Evolutionary conservation across 2,888 invertebrate genomes (phyloP).

Genomic region (Epiblema foenella): DNA sequence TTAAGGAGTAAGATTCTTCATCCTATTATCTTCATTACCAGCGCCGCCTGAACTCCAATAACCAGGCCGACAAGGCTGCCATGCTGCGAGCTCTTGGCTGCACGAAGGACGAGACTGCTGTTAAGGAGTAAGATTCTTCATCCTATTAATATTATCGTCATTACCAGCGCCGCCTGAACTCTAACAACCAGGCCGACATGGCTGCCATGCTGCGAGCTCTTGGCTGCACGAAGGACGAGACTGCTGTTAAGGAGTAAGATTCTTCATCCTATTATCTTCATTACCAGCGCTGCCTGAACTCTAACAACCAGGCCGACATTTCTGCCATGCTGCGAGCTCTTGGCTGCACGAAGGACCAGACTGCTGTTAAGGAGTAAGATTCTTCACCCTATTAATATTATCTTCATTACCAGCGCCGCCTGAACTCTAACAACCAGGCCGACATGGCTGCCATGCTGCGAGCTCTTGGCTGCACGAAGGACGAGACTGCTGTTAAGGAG

Average conservation of each 20-base stretch:
- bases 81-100: constrained; percentile 82
- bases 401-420: constrained; percentile 56
- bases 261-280: too few species aligned
- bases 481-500: constrained; percentile 63
- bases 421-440: constrained; percentile 71
- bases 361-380: constrained; percentile 53
- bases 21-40: too few species aligned
- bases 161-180: too few species aligned
- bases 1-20: too few species aligned
- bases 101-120: constrained; percentile 66
- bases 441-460: constrained; percentile 76
- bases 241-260: too few species aligned
- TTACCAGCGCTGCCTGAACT: constrained; percentile 55
- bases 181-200: too few species aligned
- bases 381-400: too few species aligned
- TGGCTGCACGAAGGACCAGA: constrained; percentile 75
- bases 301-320: constrained; percentile 77
- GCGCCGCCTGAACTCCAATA: constrained; percentile 63
- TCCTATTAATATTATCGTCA: too few species aligned
- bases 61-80: constrained; percentile 72
- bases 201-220: too few species aligned
- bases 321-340: constrained; percentile 75
- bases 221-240: too few species aligned
- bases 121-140: too few species aligned
- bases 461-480: constrained; percentile 78